Base-by-base conservation (phyloP, 1,140 invertebrate genomes). In the Drosophila melanica region DNA sequence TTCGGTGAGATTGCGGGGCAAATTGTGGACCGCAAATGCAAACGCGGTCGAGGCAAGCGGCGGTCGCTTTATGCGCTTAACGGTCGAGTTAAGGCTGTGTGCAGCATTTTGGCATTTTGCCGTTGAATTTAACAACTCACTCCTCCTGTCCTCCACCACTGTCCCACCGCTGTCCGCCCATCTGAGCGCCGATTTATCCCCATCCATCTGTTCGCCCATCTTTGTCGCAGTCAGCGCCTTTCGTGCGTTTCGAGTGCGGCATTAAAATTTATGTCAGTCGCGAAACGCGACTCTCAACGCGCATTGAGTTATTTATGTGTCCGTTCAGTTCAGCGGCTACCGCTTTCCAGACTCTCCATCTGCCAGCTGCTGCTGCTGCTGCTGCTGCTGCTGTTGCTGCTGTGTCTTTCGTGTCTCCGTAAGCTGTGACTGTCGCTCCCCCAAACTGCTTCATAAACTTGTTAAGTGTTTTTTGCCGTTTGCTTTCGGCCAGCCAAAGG, bases 231-330 rank as follows among this genome's bases (percentile, higher is more conserved):
- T 75, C 65, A 70, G 59, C 55, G 71, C 54, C 71, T 68, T 76
- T 66, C 50, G 48, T 71, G 72, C 59, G 67, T 53, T 70, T 48
- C 41, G 57, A 42, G 66, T 59, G 55, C 63, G 44, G 63, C 74
- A 77, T 77, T 77, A 77, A 77, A 77, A 68, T 77, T 77, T 73
- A 73, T 64, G 65, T 74, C 71, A 74, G 57, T 60, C 42, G 65
- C 68, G 60, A 51, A 60, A 68, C 64, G 48, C 63, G 69, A 53
- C 63, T 67, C 63, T 72, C 62, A 76, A 73, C 75, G 70, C 70
- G 58, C 71, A 77, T 77, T 77, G 65, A 74, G 65, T 77, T 77
- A 70, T 77, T 77, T 77, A 77, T 75, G 71, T 53, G 71, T 44
- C 57, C 58, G 42, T 60, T 20, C 44, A 23, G 27, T 23, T 23